A percentile compares a stretch with the other conserved stretches of the same genome.
phyloP scores from a whole-genome alignment of 1,140 invertebrate genomes.

The Drosophila jambulina region DNA sequence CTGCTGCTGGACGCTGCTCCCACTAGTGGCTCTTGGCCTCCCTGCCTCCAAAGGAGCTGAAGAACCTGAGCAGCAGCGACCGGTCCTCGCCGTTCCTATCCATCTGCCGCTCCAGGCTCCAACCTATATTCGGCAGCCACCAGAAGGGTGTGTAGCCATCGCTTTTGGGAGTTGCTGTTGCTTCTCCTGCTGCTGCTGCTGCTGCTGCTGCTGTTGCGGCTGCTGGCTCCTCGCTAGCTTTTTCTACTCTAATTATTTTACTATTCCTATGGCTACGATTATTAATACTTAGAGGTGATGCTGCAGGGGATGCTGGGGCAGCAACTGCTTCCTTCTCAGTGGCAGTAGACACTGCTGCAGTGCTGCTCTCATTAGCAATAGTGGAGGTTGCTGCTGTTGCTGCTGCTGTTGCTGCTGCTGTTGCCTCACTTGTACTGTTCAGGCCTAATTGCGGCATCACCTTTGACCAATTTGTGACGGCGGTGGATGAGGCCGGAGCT shows the following conservation, averaged over 20 bases:
- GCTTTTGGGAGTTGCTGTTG: conserved; percentile 14
- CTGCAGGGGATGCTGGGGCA: not conserved
- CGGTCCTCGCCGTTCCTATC: conserved; percentile 61
- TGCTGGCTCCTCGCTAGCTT: conserved; percentile 17
- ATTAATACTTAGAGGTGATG: conserved; percentile 68
- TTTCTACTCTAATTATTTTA: conserved; percentile 73
- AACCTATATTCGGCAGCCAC: conserved; percentile 74
- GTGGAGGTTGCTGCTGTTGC: conserved; percentile 24
- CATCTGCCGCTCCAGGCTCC: conserved; percentile 68
- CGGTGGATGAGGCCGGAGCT: conserved; percentile 23
- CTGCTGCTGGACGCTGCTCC: conserved; percentile 11
- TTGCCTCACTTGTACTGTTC: not conserved
- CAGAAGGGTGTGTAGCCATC: conserved; percentile 67
- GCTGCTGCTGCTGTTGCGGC: conserved; percentile 15
- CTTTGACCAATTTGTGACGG: conserved; percentile 43
- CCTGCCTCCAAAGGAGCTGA: conserved; percentile 58
- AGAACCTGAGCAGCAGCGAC: conserved; percentile 70
- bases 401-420: conserved; percentile 16
- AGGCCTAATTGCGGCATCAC: conserved; percentile 36
- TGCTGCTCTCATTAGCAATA: conserved; percentile 26
- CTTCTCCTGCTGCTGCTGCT: conserved; percentile 15
- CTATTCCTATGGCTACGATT: conserved; percentile 81
- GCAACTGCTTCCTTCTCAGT: conserved; percentile 3
- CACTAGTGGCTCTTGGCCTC: conserved; percentile 1
- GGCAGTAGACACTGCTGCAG: conserved; percentile 11